Conservation (phyloP, 2,888 invertebrate genomes). For the Polia nebulosa region DNA sequence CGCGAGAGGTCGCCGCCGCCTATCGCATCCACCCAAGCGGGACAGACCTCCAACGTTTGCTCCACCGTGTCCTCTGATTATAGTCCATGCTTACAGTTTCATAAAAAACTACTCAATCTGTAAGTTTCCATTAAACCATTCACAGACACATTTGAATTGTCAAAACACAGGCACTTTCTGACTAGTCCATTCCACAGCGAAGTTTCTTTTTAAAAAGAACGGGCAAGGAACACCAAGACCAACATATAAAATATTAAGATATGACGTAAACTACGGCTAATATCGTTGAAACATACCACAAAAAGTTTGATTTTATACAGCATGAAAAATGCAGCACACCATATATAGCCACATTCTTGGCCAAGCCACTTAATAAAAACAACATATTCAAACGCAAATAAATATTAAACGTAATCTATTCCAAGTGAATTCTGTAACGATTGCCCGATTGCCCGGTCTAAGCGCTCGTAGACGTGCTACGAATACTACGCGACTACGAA, state of each 20-base stretch:
- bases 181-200: neutral
- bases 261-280: too few relatives aligned
- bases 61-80: too few relatives aligned
- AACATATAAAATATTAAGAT: neutral
- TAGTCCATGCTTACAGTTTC: too few relatives aligned
- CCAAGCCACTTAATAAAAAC: slow-evolving; percentile 33
- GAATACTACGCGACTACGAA: slow-evolving; percentile 84
- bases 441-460: slow-evolving; percentile 74
- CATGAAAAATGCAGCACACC: slow-evolving; percentile 3
- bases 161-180: neutral
- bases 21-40: too few relatives aligned
- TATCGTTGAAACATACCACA: neutral
- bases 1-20: too few relatives aligned
- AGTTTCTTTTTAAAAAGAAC: neutral
- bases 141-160: neutral
- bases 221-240: neutral
- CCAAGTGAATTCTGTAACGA: slow-evolving; percentile 68
- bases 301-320: neutral
- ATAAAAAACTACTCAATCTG: neutral
- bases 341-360: neutral
- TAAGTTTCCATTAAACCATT: neutral
- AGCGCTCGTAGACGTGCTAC: slow-evolving; percentile 84
- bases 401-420: slow-evolving; percentile 74
- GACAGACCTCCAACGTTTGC: too few relatives aligned
- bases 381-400: slow-evolving; percentile 65